These are phyloP conservation scores for Tetropium fuscum DNA, from an alignment of 2,888 invertebrate genomes.

Conservation along the genomic window DNA sequence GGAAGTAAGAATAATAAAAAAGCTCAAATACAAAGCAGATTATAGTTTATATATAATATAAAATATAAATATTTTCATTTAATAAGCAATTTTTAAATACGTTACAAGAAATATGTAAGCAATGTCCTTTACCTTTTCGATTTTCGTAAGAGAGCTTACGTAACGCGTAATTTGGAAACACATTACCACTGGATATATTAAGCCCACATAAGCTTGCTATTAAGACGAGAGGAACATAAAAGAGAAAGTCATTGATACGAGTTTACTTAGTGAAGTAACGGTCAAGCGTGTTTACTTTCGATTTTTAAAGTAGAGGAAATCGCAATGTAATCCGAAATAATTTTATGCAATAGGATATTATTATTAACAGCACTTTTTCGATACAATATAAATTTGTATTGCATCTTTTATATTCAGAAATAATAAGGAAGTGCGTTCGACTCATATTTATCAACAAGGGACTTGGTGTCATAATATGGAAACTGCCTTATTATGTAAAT, in stretches of 20 bases:
- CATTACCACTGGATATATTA: slow-evolving; percentile 27
- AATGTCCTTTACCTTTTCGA: too few species aligned
- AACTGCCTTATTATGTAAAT: too few species aligned
- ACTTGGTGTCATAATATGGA: too few species aligned
- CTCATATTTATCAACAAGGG: neutral
- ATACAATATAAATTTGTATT: slow-evolving; percentile 5
- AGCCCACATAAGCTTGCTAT: slow-evolving; percentile 34
- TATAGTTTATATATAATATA: too few species aligned
- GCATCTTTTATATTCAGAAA: slow-evolving; percentile 14
- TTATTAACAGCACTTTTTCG: slow-evolving; percentile 17
- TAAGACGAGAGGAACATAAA: slow-evolving; percentile 41
- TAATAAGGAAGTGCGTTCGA: slow-evolving; percentile 6
- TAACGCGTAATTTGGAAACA: slow-evolving; percentile 35
- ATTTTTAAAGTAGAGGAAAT: slow-evolving; percentile 47
- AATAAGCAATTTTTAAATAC: too few species aligned
- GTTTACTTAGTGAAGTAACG: slow-evolving; percentile 53
- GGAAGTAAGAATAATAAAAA: too few species aligned
- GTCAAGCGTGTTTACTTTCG: slow-evolving; percentile 48
- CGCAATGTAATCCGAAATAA: slow-evolving; percentile 36
- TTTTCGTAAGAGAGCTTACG: slow-evolving; percentile 21
- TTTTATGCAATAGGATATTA: slow-evolving; percentile 24
- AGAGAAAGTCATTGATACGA: slow-evolving; percentile 53
- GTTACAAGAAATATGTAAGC: too few species aligned
- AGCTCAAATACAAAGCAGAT: too few species aligned
- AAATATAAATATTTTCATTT: too few species aligned